phyloP scores from a whole-genome alignment of 2,797 vertebrate species.

The Geotria australis region DNA sequence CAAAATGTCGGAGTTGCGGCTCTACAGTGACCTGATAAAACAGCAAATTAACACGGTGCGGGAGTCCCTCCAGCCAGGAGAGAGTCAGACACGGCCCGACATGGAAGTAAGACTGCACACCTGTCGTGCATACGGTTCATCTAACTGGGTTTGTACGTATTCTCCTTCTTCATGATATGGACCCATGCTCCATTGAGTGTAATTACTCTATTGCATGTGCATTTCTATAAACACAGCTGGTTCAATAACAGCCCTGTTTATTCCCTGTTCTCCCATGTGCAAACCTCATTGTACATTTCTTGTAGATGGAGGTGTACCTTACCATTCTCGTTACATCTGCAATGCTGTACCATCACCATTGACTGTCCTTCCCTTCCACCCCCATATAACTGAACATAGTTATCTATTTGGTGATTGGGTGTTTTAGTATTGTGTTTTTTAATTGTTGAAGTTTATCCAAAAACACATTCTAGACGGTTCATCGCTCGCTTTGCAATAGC shows the following conservation, averaged over 20 bases:
- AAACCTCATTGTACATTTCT: too few species aligned
- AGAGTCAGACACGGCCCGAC: conserved; percentile 17
- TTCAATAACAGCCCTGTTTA: background rate
- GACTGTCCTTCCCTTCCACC: too few species aligned
- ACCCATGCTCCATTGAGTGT: too few species aligned
- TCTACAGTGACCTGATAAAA: conserved; percentile 87
- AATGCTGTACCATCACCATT: too few species aligned
- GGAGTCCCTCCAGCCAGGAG: conserved; percentile 27
- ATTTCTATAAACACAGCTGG: too few species aligned
- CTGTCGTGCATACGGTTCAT: background rate
- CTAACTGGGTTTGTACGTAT: background rate
- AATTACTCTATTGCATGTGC: too few species aligned
- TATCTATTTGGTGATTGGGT: background rate
- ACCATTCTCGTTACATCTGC: too few species aligned
- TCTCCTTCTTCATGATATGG: too few species aligned
- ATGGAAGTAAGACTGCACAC: conserved; percentile 24
- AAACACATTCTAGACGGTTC: background rate
- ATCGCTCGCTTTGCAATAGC: too few species aligned
- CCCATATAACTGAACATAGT: background rate
- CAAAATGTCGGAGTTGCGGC: conserved; percentile 89
- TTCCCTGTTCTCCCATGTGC: too few species aligned
- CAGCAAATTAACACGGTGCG: conserved; percentile 89
- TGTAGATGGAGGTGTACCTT: too few species aligned
- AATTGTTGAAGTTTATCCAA: background rate
- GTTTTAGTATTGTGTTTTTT: background rate